Evolutionary conservation across 2,888 invertebrate species (phyloP), one percentile per base, ranked within the genome.

Genomic region (Athalia cordata): DNA sequence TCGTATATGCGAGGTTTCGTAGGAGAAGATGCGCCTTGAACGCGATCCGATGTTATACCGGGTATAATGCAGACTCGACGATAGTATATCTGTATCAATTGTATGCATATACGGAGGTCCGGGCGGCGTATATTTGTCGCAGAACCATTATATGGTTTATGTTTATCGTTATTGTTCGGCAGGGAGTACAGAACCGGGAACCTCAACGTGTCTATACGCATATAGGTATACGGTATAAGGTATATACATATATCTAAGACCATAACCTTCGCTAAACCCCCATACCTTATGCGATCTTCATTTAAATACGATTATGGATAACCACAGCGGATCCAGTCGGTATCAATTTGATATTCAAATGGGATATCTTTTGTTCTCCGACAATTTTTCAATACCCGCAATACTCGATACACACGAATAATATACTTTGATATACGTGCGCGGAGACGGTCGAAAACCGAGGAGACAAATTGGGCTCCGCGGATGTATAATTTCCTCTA

Each of bases 241-340:
- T 8, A 6, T 15, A 9, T 9, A 9, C 64, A 47, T 77, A 67
- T 72, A 76, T 78, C 59, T 8, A 15, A 29, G 64, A 55, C 75
- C 62, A 80, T 85, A 88, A 86, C 84, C 85, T 84, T 86, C 84
- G 85, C 88, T 88, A 85, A 87, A 86, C 81, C 77, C 75, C 82
- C 83, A 85, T 86, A 85, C 88, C 89, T 87, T 89, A 88, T 87
- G 87, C 83, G 87, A 89, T 88, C 86, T 88, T 88, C 88, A 89
- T 89, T 90, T 89, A 86, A 90, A 89, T 89, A 89, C 86, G 87
- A 88, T 89, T 89, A 89, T 89, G 89, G 89, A 89, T 89, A 89
- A 89, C 85, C 84, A 78, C 77, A 29, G 29, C 74, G 79, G 65
- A 80, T 45, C 55, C 82, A 68, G 84, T 84, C 81, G 29, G 84